Evolutionary conservation across 1,140 invertebrate species (phyloP).

Genomic region (Calephelis virginiensis): DNA sequence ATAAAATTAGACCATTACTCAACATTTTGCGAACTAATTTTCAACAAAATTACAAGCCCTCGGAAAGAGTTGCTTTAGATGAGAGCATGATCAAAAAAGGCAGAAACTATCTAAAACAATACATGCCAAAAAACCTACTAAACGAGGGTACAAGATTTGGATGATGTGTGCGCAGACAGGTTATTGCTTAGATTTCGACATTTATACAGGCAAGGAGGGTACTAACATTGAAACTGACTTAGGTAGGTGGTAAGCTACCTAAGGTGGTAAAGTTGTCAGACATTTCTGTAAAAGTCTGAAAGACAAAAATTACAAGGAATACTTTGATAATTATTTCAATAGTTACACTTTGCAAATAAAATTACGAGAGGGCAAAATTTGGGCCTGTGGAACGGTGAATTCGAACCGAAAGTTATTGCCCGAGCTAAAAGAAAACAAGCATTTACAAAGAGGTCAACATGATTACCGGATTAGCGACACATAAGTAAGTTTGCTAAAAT

Average conservation of each 20-base stretch:
- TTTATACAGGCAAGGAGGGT: constrained; percentile 6
- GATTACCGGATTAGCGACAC: background rate
- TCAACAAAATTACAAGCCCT: constrained; percentile 7
- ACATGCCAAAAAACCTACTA: constrained; percentile 19
- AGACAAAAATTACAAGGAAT: background rate
- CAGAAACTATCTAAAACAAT: constrained; percentile 20
- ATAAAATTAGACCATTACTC: constrained; percentile 20
- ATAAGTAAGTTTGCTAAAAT: background rate
- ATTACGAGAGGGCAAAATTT: background rate
- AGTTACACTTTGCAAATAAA: background rate
- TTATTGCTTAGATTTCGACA: constrained; percentile 26
- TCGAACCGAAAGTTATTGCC: background rate
- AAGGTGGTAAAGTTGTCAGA: background rate
- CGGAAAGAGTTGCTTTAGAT: constrained; percentile 22
- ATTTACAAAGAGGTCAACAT: background rate
- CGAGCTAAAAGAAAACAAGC: background rate
- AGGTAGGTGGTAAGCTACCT: no score
- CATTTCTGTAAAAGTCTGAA: background rate
- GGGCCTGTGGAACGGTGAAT: background rate
- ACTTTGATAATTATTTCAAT: background rate
- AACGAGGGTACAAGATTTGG: constrained; percentile 13
- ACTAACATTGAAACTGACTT: background rate
- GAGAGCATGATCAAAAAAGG: constrained; percentile 32
- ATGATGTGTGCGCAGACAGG: constrained; percentile 22
- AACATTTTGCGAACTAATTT: constrained; percentile 10